Evolutionary conservation across 2,113 vertebrate species (phyloP).

Genomic region (Phocoena sinus): DNA sequence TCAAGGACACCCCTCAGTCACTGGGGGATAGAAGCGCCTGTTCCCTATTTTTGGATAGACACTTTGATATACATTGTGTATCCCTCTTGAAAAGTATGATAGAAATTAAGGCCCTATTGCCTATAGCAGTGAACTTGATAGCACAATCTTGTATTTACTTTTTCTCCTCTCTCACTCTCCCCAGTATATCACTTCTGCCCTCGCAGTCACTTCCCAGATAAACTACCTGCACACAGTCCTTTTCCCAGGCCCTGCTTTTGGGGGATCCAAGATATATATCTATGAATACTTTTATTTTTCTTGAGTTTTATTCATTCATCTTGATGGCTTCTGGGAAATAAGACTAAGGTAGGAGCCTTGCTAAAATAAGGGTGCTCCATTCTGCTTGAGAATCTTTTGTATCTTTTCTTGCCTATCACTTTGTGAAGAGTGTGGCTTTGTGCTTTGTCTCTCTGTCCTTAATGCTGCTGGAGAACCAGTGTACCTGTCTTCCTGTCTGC

Average conservation of each 20-base stretch:
- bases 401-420: background rate
- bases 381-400: background rate
- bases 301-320: background rate
- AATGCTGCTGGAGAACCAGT: background rate
- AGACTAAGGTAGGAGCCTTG: background rate
- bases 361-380: background rate
- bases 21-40: background rate
- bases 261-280: background rate
- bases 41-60: background rate
- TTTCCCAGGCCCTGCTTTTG: background rate
- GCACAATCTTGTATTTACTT: background rate
- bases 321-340: background rate
- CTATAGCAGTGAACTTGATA: background rate
- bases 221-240: background rate
- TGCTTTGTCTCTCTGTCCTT: background rate
- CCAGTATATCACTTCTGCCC: background rate
- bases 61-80: background rate
- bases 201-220: background rate
- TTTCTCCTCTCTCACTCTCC: background rate
- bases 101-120: background rate
- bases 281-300: background rate
- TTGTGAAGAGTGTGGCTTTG: constrained; percentile 1
- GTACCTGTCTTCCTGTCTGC: background rate
- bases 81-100: background rate
- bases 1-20: background rate